phyloP scores from a whole-genome alignment of 2,797 vertebrate genomes.

The Harpagifer antarcticus region DNA sequence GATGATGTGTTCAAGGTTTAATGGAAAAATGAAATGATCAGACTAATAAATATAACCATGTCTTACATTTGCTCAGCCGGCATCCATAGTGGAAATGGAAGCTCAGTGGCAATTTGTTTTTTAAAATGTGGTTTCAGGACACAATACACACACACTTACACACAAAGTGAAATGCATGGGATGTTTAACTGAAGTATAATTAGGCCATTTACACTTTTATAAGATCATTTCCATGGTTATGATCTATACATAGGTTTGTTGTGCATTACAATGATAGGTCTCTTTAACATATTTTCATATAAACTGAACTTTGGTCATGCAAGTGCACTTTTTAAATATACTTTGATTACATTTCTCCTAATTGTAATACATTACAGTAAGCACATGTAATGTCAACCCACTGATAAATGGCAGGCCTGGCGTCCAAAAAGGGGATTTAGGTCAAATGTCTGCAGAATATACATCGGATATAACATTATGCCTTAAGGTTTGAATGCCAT shows the following conservation, averaged over 20 bases:
- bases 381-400: conserved; percentile 27
- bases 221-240: conserved; percentile 22
- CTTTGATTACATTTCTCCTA: conserved; percentile 50
- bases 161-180: neutral
- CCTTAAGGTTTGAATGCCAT: conserved; percentile 52
- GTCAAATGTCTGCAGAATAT: conserved; percentile 48
- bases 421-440: conserved; percentile 13
- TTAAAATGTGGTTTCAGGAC: neutral
- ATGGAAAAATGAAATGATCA: conserved; percentile 34
- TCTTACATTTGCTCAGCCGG: neutral
- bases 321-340: conserved; percentile 28
- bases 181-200: conserved; percentile 5
- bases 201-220: conserved; percentile 17
- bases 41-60: conserved; percentile 35
- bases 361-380: conserved; percentile 33
- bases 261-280: neutral
- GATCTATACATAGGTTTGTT: conserved; percentile 32
- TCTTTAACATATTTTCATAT: conserved; percentile 9
- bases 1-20: conserved; percentile 41
- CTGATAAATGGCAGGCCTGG: conserved; percentile 23
- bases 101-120: conserved; percentile 10
- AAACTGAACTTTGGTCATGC: conserved; percentile 51
- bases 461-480: conserved; percentile 46
- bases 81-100: conserved; percentile 25
- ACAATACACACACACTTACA: neutral